Percentiles rank a stretch among this genome's conserved stretches.
Evolutionary conservation across 2,888 invertebrate species (phyloP).

Genomic region (Nemotelus pantherinus): DNA sequence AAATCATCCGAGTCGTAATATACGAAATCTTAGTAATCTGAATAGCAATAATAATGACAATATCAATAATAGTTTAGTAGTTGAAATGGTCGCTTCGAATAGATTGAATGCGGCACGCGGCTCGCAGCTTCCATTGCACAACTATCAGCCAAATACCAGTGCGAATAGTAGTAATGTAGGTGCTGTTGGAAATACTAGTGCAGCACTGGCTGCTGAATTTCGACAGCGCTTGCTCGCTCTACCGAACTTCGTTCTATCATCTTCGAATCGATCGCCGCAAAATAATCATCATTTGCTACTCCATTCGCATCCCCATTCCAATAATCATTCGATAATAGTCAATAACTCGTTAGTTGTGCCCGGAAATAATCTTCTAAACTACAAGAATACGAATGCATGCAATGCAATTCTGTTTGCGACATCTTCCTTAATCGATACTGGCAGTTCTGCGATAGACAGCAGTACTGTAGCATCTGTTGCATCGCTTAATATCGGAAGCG

Average conservation of each 20-base stretch:
- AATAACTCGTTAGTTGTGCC: constrained; percentile 50
- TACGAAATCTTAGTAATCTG: constrained; percentile 47
- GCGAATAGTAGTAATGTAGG: constrained; percentile 57
- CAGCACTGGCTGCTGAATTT: constrained; percentile 21
- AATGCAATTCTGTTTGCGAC: constrained; percentile 46
- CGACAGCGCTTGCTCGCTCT: constrained; percentile 22
- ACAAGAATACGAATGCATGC: constrained; percentile 48
- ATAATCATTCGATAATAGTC: constrained; percentile 67
- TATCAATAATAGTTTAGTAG: constrained; percentile 44
- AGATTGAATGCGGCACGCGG: neutral
- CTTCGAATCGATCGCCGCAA: constrained; percentile 58
- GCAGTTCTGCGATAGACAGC: neutral
- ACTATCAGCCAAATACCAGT: constrained; percentile 1
- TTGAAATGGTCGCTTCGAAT: constrained; percentile 46
- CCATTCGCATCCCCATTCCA: constrained; percentile 55
- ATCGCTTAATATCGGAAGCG: constrained; percentile 24
- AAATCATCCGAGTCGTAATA: constrained; percentile 54
- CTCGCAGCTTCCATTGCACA: neutral
- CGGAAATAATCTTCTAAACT: constrained; percentile 48
- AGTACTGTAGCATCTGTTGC: constrained; percentile 19
- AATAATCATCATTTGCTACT: constrained; percentile 52
- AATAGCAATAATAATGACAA: constrained; percentile 37
- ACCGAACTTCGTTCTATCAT: constrained; percentile 19
- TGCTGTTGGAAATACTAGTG: constrained; percentile 59
- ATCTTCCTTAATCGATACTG: constrained; percentile 38